Evolutionary conservation across 53 echinoderm and acorn worm species (phyloP).

Genomic region (Luidia sarsii): DNA sequence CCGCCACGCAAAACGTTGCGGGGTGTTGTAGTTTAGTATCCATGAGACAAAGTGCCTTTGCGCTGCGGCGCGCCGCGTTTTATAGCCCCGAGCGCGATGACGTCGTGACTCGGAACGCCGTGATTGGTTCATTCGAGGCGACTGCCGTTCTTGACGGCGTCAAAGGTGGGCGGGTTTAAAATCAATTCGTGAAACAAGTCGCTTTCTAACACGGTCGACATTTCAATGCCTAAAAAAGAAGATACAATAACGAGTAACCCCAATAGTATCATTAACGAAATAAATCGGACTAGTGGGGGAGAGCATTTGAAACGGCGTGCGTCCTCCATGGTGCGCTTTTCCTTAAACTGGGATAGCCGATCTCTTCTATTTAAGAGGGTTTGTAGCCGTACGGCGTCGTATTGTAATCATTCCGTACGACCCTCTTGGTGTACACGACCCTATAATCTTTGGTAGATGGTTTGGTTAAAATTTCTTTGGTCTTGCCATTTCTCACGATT

Average conservation of each 20-base stretch:
- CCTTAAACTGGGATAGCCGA: not conserved
- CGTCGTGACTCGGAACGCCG: no score
- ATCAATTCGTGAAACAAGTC: not conserved
- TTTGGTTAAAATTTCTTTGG: conserved; percentile 32
- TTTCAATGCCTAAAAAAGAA: no score
- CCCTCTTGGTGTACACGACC: conserved; percentile 69
- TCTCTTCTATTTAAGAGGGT: not conserved
- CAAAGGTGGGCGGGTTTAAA: no score
- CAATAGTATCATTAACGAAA: not conserved
- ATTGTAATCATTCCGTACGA: conserved; percentile 38
- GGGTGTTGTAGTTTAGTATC: conserved; percentile 24
- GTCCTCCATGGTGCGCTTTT: not conserved
- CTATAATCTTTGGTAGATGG: conserved; percentile 58
- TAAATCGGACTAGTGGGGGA: not conserved
- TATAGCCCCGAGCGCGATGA: no score
- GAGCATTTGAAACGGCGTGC: not conserved
- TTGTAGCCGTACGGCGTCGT: conserved; percentile 64
- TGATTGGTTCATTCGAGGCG: no score
- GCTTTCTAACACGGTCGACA: not conserved
- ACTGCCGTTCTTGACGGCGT: no score
- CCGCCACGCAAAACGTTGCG: conserved; percentile 45
- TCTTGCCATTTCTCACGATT: conserved; percentile 38
- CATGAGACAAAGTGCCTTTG: no score
- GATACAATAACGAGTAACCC: not conserved
- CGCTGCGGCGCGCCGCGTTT: no score